Evolutionary conservation across 2,797 vertebrate genomes (phyloP).

Genomic region (Gymnothorax reevesii): DNA sequence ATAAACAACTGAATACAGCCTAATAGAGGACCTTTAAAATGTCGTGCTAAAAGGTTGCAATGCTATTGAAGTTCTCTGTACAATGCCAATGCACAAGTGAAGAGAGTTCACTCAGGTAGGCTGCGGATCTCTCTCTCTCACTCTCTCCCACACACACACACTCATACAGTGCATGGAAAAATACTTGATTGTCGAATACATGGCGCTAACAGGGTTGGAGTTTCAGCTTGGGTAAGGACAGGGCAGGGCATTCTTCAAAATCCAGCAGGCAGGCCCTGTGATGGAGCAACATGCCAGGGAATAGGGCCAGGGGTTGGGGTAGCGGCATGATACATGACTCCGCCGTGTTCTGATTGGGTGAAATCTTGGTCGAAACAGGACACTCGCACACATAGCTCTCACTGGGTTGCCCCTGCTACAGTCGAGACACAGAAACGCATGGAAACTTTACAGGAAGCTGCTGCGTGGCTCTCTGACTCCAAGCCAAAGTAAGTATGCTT

Average conservation of each 20-base stretch:
- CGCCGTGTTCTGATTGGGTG: constrained; percentile 4
- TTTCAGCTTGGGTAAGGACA: not conserved
- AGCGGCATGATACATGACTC: not conserved
- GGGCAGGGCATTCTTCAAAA: not conserved
- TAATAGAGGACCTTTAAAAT: too few relatives aligned
- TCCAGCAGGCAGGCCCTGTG: not conserved
- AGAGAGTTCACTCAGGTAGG: too few relatives aligned
- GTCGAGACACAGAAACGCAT: not conserved
- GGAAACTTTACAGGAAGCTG: not conserved
- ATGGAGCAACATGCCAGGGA: not conserved
- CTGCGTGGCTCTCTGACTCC: not conserved
- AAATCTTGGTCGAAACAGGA: not conserved
- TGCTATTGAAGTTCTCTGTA: too few relatives aligned
- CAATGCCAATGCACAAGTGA: too few relatives aligned
- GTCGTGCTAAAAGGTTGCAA: too few relatives aligned
- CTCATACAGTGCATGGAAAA: not conserved
- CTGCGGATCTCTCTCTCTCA: too few relatives aligned
- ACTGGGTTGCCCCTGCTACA: not conserved
- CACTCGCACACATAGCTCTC: not conserved
- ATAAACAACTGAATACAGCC: too few relatives aligned
- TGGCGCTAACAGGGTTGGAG: not conserved
- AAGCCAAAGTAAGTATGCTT: constrained; percentile 14
- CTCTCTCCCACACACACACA: too few relatives aligned
- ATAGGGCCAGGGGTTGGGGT: not conserved
- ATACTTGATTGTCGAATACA: not conserved